A percentile compares a stretch with the other conserved stretches of the same genome.
Evolutionary conservation across 37 sponge, comb jelly and placozoan genomes (phyloP).

Genomic region (Dysidea cf. avara): DNA sequence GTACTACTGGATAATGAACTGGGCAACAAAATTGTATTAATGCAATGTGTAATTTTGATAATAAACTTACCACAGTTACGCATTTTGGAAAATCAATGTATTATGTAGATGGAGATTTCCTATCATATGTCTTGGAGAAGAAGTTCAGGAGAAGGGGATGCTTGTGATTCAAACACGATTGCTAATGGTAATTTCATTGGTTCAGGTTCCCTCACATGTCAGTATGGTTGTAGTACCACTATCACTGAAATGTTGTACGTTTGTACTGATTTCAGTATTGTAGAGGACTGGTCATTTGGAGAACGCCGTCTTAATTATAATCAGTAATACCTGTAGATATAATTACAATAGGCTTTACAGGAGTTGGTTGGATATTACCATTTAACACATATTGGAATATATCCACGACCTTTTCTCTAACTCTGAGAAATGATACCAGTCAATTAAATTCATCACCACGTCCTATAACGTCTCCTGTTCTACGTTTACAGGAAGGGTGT

Average conservation of each 20-base stretch:
- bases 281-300: constrained; percentile 55
- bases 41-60: too few relatives aligned
- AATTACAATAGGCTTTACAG: constrained; percentile 14
- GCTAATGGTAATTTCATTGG: neutral
- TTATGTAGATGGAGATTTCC: constrained; percentile 8
- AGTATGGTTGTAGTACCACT: constrained; percentile 10
- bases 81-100: too few relatives aligned
- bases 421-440: constrained; percentile 41
- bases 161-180: neutral
- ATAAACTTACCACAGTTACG: too few relatives aligned
- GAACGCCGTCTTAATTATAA: neutral
- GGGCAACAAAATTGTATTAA: too few relatives aligned
- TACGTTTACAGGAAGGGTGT: constrained; percentile 46
- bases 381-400: constrained; percentile 21
- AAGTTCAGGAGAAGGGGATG: neutral
- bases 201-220: constrained; percentile 17
- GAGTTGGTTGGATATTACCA: constrained; percentile 25
- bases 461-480: constrained; percentile 36
- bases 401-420: constrained; percentile 6
- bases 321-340: too few relatives aligned
- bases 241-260: too few relatives aligned
- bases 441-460: constrained; percentile 49
- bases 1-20: too few relatives aligned
- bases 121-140: constrained; percentile 17
- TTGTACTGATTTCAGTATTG: constrained; percentile 43